Conservation (phyloP, 1,140 invertebrate genomes). For the Pristionchus pacificus region DNA sequence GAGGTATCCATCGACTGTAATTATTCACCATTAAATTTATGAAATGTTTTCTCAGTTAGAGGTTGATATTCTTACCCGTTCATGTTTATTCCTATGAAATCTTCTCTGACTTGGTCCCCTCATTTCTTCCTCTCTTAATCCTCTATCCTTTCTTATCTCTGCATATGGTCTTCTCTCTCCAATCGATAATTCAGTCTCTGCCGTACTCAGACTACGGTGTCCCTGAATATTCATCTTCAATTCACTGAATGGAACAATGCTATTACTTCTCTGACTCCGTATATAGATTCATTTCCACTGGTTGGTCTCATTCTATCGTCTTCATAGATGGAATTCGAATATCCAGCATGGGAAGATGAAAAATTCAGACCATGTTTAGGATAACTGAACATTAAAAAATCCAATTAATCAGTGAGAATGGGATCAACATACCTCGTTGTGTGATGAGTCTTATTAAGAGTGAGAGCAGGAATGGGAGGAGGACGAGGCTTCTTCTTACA, state of each 20-base stretch:
- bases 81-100: slow-evolving; percentile 3
- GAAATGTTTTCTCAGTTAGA: background rate
- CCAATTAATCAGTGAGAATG: background rate
- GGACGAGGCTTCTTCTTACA: background rate
- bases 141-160: background rate
- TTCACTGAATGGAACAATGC: too few relatives aligned
- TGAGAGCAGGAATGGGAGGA: slow-evolving; percentile 8
- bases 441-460: background rate
- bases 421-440: background rate
- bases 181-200: background rate
- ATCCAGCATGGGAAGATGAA: background rate
- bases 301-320: background rate
- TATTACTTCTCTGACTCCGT: background rate
- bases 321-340: background rate
- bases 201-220: background rate
- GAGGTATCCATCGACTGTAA: slow-evolving; percentile 1
- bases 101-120: background rate
- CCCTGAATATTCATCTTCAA: background rate
- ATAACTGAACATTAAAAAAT: background rate
- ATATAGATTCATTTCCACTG: background rate
- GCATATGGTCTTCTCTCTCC: background rate
- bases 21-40: background rate
- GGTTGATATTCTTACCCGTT: background rate
- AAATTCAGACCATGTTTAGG: background rate
- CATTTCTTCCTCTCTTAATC: background rate